Conservation (phyloP, 2,797 vertebrate genomes). For the Characodon lateralis region DNA sequence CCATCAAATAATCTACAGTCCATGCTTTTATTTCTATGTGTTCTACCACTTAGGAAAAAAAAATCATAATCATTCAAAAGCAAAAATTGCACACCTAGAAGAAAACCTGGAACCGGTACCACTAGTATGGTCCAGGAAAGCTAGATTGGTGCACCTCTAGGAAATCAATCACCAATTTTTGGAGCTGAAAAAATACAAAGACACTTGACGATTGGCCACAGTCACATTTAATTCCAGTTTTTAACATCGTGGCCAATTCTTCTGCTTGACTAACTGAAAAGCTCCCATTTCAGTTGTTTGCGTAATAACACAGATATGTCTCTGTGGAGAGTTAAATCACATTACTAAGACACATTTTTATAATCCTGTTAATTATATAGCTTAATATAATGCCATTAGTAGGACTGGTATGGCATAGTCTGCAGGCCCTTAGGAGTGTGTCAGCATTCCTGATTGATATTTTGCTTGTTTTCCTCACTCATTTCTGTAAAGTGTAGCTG, state of each 20-base stretch:
- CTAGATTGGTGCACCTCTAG: background rate
- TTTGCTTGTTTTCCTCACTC: constrained; percentile 15
- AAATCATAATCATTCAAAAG: background rate
- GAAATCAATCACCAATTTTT: constrained; percentile 9
- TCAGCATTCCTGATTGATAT: constrained; percentile 11
- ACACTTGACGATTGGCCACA: background rate
- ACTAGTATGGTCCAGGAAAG: background rate
- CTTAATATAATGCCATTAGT: constrained; percentile 20
- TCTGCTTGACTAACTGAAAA: constrained; percentile 8
- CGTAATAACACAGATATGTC: constrained; percentile 17
- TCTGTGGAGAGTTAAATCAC: constrained; percentile 32
- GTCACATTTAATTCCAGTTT: background rate
- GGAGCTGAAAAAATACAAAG: background rate
- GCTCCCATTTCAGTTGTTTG: constrained; percentile 8
- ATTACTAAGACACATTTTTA: constrained; percentile 48
- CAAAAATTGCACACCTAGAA: background rate
- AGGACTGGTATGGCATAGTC: constrained; percentile 32
- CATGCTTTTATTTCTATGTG: background rate
- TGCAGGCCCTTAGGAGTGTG: constrained; percentile 21
- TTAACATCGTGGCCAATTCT: constrained; percentile 33
- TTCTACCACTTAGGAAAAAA: background rate
- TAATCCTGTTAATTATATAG: constrained; percentile 50
- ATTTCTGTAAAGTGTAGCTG: constrained; percentile 34
- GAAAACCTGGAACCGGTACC: background rate
- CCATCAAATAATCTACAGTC: background rate